Base-by-base conservation (phyloP, 2,888 invertebrate genomes). In the Pemphredon lugubris region DNA sequence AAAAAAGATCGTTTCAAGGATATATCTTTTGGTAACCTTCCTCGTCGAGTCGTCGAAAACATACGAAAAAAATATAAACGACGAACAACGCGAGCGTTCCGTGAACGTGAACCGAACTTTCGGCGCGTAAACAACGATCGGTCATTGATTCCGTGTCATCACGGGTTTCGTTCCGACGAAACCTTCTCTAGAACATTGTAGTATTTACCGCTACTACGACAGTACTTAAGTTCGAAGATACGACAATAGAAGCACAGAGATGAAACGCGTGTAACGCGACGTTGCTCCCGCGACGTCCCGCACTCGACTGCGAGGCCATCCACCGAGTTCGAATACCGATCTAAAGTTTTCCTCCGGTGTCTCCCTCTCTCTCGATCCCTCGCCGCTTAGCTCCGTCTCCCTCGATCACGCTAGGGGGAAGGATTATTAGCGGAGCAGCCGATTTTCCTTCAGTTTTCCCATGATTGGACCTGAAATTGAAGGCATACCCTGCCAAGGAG, bases 261-360 rank as follows among this genome's bases (percentile, higher is more conserved):
- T 7, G 6, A 1, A 45, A 45, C 30, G 14, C 53, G 23, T 18
- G 9, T 2, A 26, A 37, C 42, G 11, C 75, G 77, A 80, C 54
- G 73, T 61, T 67, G 16, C 79, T 64, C 58, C 51, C 53, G 32
- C 77, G 61, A 48, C 64, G 79, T 73, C 77, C 73, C 77, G 77
- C 81, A 63, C 68, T 66, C 59, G 71, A 81, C 81, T 81, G 81
- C 61, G 63, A 54, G 60, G 34, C 54, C 48, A 44, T 37, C 40
- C 61, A 50, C 50, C 51, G 54, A 55, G 60, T 48, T 50, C 50
- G 42, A 64, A 42, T 40, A 63, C 61, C 73, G 73, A 75, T 65
- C 69, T 75, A 60, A 68, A 74, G 60, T 58, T 40, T 37, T 42
- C 30, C 48, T 37, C 6, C 34, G 47, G 54, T 21, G 14, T 20